Percentiles rank a stretch among this genome's conserved stretches.
These are phyloP conservation scores for Rhodophaea formosa DNA, from an alignment of 2,888 invertebrate species.

Conservation along the genomic window DNA sequence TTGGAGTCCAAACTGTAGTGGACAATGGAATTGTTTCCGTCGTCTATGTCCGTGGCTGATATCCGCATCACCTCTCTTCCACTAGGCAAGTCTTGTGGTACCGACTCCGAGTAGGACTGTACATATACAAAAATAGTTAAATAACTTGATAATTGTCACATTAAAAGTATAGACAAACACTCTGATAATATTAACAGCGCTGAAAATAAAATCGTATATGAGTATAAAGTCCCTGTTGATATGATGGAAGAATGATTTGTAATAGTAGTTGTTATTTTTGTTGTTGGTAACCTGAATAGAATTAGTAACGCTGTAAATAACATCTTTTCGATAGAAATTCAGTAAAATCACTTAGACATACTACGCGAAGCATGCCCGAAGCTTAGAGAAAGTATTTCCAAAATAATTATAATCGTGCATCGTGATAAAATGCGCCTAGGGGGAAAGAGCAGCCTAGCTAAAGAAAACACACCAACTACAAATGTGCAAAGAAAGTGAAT, in stretches of 20 bases:
- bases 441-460: constrained; percentile 80
- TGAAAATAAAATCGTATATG: neutral
- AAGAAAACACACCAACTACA: constrained; percentile 76
- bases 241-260: neutral
- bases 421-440: constrained; percentile 78
- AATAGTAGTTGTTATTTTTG: neutral
- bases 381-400: constrained; percentile 73
- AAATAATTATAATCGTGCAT: constrained; percentile 80
- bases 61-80: constrained; percentile 91
- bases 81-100: constrained; percentile 89
- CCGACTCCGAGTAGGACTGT: constrained; percentile 85
- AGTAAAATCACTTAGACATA: constrained; percentile 48
- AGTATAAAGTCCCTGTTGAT: neutral
- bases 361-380: constrained; percentile 79
- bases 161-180: neutral
- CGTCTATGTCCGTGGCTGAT: constrained; percentile 95
- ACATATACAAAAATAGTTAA: constrained; percentile 35
- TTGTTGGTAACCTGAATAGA: neutral
- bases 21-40: constrained; percentile 93
- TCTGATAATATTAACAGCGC: neutral
- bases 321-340: neutral
- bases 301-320: neutral
- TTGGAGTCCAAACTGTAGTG: constrained; percentile 83
- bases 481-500: constrained; percentile 79
- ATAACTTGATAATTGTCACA: constrained; percentile 2